Percentiles rank a stretch among this genome's conserved stretches.
These are phyloP conservation scores for Thunnus thynnus DNA, from an alignment of 2,113 vertebrate genomes.

Conservation along the genomic window DNA sequence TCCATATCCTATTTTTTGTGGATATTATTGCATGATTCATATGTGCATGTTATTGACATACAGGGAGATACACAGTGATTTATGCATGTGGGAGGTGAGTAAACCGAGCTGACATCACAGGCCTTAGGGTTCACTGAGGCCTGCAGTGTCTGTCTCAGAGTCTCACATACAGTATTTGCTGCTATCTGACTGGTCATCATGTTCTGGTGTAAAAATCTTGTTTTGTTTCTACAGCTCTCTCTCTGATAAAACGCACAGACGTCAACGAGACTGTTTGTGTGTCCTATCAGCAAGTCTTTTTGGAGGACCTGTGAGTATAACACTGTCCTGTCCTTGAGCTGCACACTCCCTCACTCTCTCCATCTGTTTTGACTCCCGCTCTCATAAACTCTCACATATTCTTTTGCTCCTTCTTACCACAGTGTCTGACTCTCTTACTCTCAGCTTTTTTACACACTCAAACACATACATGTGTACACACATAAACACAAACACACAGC, in stretches of 20 bases:
- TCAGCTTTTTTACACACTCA: slow-evolving; percentile 7
- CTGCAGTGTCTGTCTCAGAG: slow-evolving; percentile 25
- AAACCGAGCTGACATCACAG: slow-evolving; percentile 45
- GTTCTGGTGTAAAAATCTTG: slow-evolving; percentile 30
- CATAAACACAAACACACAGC: slow-evolving; percentile 39
- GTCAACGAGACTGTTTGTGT: slow-evolving; percentile 34
- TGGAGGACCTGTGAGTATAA: not conserved
- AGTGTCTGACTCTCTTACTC: not conserved
- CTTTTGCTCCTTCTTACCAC: slow-evolving; percentile 17
- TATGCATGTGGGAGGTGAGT: slow-evolving; percentile 35
- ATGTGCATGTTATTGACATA: slow-evolving; percentile 8
- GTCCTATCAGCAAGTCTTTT: slow-evolving; percentile 35
- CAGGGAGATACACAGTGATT: slow-evolving; percentile 18
- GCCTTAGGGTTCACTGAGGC: slow-evolving; percentile 36
- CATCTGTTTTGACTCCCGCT: slow-evolving; percentile 37
- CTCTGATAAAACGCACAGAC: slow-evolving; percentile 50
- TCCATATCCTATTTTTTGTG: not conserved
- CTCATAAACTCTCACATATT: slow-evolving; percentile 5
- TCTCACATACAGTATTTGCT: slow-evolving; percentile 29
- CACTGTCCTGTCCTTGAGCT: slow-evolving; percentile 61
- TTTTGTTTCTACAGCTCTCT: slow-evolving; percentile 39
- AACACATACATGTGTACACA: slow-evolving; percentile 20
- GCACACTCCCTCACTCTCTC: slow-evolving; percentile 2
- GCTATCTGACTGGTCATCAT: slow-evolving; percentile 32
- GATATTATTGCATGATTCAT: not conserved